Evolutionary conservation across 2,113 vertebrate species (phyloP).

Genomic region (Nerophis lumbriciformis): DNA sequence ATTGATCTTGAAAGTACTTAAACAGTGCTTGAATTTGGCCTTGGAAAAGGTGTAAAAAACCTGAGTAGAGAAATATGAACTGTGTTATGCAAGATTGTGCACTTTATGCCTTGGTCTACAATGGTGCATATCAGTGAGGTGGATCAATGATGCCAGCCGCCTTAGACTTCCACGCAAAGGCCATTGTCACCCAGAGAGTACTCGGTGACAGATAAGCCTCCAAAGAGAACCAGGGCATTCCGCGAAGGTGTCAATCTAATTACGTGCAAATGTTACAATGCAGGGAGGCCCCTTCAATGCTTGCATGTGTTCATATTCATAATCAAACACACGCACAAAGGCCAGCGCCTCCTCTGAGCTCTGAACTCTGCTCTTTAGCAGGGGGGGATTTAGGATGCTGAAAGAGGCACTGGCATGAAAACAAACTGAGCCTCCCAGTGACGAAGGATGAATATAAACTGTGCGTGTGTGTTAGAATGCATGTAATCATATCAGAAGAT

Average conservation of each 20-base stretch:
- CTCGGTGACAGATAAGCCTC: slow-evolving; percentile 26
- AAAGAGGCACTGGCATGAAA: slow-evolving; percentile 31
- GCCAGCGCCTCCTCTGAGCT: slow-evolving; percentile 8
- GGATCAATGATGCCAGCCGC: slow-evolving; percentile 36
- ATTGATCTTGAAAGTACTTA: too few species aligned
- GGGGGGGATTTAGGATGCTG: slow-evolving; percentile 27
- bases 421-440: slow-evolving; percentile 27
- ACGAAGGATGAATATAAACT: slow-evolving; percentile 20
- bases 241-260: slow-evolving; percentile 54
- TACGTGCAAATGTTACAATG: slow-evolving; percentile 44
- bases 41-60: too few species aligned
- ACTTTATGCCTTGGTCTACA: not conserved
- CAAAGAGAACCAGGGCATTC: slow-evolving; percentile 39
- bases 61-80: slow-evolving; percentile 35
- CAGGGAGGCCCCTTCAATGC: slow-evolving; percentile 20
- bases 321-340: slow-evolving; percentile 24
- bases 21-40: too few species aligned
- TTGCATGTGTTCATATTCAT: slow-evolving; percentile 27
- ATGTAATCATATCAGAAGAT: slow-evolving; percentile 34
- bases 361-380: slow-evolving; percentile 47
- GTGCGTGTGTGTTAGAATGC: slow-evolving; percentile 22
- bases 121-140: slow-evolving; percentile 15
- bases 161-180: slow-evolving; percentile 29
- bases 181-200: slow-evolving; percentile 37
- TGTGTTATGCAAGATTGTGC: slow-evolving; percentile 32